A percentile compares a stretch with the other conserved stretches of the same genome.
Evolutionary conservation across 2,113 vertebrate genomes (phyloP).

Genomic region (Pachycephala philippinensis): DNA sequence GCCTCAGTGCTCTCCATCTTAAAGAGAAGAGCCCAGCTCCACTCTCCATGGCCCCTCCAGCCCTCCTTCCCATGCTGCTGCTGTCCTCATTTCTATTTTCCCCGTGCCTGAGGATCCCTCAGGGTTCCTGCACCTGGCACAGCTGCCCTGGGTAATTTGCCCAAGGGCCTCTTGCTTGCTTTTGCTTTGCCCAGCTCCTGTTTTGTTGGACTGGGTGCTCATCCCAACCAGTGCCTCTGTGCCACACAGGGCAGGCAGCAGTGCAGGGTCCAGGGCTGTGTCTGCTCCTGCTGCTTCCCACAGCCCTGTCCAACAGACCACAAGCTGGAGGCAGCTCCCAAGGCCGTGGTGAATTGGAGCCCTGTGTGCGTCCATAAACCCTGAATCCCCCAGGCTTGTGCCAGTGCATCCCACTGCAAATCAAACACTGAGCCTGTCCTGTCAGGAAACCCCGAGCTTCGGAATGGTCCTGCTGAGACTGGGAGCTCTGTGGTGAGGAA

Average conservation of each 20-base stretch:
- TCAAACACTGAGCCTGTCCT: not conserved
- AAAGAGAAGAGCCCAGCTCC: not conserved
- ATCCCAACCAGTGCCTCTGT: not conserved
- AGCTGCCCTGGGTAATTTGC: not conserved
- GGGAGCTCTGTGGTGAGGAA: not conserved
- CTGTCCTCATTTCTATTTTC: not conserved
- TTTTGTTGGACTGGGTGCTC: not conserved
- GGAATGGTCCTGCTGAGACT: not conserved
- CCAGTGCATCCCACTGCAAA: not conserved
- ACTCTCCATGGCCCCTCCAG: not conserved
- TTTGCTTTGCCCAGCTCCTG: not conserved
- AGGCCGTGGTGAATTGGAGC: not conserved
- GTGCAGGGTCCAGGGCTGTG: not conserved
- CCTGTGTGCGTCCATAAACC: no score
- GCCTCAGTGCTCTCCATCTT: not conserved
- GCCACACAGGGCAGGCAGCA: not conserved
- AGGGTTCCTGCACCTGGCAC: not conserved
- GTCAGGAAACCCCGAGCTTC: rapidly evolving
- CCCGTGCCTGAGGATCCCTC: not conserved
- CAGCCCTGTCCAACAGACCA: not conserved
- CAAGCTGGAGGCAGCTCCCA: not conserved
- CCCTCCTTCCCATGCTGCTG: not conserved
- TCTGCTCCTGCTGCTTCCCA: not conserved
- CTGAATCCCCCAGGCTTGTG: not conserved
- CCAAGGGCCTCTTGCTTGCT: not conserved